Base-by-base conservation (phyloP, 64 coral and sea anemone genomes). In the Anthopleura sola region DNA sequence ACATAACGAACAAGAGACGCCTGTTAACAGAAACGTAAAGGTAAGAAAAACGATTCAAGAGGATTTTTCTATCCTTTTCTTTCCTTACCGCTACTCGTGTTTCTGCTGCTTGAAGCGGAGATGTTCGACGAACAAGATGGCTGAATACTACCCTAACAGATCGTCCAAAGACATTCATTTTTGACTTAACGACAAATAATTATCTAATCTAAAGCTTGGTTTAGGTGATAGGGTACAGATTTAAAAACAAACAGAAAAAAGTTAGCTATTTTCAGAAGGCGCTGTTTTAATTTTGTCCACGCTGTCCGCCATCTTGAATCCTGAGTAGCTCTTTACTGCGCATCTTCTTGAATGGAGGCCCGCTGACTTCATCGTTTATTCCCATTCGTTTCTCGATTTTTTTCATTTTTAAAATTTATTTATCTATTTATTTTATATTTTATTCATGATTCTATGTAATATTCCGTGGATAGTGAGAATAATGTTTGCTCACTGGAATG, bases 1-100 rank as follows among this genome's bases (percentile, higher is more conserved):
- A 83, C 60, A 80, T 69, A 91, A 36, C 89, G 34, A 79, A 79
- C 44, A 34, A 71, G 66, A 71, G 66, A 71, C 9, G 11, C 66
- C 66, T 71, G 16, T 32, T 29, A 34, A 71, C 15, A 71, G 26
- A 71, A 71, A 71, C 14, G 10, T 34, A 71, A 71, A 15, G n/a
- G n/a, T 71, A 32, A 71, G 66, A 34, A 15, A 31, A 62, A 32
- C n/a, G 14, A 29, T 15, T 33, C 31, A 71, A 15, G 13, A 34
- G 13, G 66, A 71, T 71, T 3, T 71, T 62, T 32, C 13, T 71
- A 12, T 34, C 3, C 66, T 32, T 34, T 71, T 71, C 14, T 71
- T 34, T 32, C 34, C 66, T 33, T 28, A 36, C 66, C 28, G 66
- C 66, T 2, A 71, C 66, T 71, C 66, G 66, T 34, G 66, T 71